Evolutionary conservation across 2,113 vertebrate genomes (phyloP), one percentile per base, ranked within the genome.

Genomic region (Quiscalus mexicanus): DNA sequence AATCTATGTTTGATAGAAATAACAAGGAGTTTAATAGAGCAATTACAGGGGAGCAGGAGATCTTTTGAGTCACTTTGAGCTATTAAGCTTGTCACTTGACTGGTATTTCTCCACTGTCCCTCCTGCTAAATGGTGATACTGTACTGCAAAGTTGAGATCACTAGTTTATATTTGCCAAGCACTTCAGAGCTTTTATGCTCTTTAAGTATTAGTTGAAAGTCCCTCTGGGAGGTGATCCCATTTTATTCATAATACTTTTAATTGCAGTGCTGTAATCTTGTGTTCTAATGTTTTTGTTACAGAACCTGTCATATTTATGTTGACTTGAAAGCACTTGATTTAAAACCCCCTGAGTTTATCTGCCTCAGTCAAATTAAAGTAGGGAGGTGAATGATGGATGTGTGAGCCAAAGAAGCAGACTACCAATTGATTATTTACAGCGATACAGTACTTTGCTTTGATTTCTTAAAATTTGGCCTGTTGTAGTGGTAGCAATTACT

Each of bases 351-450:
- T 91, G 76, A 94, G 35, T 74, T 93, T 93, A 69, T 94, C 58
- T 81, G 74, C 90, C 93, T 95, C 88, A 65, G 41, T 91, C 86
- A 85, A 50, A n/a, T 88, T 35, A 75, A 81, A 77, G 44, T 41
- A 80, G 83, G 84, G 68, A 92, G 79, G 60, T 87, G 90, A 93
- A 76, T 74, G 90, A 73, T 89, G 92, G 73, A 69, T 83, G 11
- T 90, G 35, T 79, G 80, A 97, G 49, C 87, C 83, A 97, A 97
- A 97, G 91, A 80, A 58, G 37, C 83, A 89, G 58, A 28, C 73
- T 87, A 89, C 59, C 77, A 64, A 30, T 55, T 75, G 89, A 79
- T 39, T 86, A 2, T 91, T 75, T 80, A 24, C 33, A 89, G 75
- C 37, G 87, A 73, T 86, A 44, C 60, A 89, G n/a, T 92, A 58